These are phyloP conservation scores for Oscheius sp. DNA, from an alignment of 2,888 invertebrate species.

Conservation along the genomic window DNA sequence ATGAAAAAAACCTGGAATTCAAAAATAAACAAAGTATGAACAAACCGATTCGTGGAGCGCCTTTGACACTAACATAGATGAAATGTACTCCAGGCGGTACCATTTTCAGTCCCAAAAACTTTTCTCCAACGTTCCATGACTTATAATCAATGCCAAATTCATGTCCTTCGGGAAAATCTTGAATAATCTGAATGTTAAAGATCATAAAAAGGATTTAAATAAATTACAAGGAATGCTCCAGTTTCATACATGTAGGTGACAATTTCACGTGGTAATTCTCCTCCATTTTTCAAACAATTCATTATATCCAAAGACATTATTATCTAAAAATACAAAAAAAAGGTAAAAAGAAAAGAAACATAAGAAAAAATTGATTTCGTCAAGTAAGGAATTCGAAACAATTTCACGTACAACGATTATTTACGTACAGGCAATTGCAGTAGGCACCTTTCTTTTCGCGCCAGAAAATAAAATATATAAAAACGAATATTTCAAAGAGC, in stretches of 20 bases:
- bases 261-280: conserved; percentile 43
- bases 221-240: conserved; percentile 51
- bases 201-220: not conserved
- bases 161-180: conserved; percentile 86
- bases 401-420: not conserved
- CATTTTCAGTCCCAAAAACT: conserved; percentile 96
- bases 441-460: too few relatives aligned
- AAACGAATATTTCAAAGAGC: too few relatives aligned
- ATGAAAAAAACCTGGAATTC: conserved; percentile 81
- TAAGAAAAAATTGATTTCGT: not conserved
- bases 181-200: conserved; percentile 75
- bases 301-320: conserved; percentile 11
- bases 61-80: conserved; percentile 76
- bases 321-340: not conserved
- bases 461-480: too few relatives aligned
- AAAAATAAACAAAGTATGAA: not conserved
- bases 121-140: conserved; percentile 87
- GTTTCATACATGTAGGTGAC: conserved; percentile 52
- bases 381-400: too few relatives aligned
- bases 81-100: conserved; percentile 96
- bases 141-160: conserved; percentile 96
- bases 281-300: conserved; percentile 25
- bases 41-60: conserved; percentile 52
- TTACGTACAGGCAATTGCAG: not conserved
- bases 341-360: not conserved